phyloP scores from a whole-genome alignment of 2,888 invertebrate genomes.

The Hypomecis punctinalis region DNA sequence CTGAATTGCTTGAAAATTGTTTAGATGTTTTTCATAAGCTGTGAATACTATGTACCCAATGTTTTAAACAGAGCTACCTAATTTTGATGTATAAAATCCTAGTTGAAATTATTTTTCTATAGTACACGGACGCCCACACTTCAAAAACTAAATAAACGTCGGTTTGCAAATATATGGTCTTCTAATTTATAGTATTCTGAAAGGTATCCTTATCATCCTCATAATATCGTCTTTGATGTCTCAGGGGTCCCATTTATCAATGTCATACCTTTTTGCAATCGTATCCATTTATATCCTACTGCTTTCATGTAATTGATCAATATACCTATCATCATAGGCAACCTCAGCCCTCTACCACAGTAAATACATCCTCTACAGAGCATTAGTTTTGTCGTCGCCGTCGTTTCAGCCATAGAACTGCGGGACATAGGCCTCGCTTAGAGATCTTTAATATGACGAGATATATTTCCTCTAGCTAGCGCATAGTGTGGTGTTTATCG shows the following conservation, averaged over 20 bases:
- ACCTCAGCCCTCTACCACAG: too few species aligned
- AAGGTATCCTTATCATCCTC: neutral
- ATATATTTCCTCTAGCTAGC: constrained; percentile 4
- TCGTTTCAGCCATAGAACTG: too few species aligned
- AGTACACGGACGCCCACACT: constrained; percentile 4
- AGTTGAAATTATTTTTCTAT: constrained; percentile 12
- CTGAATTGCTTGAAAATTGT: constrained; percentile 52
- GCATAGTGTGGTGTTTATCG: neutral
- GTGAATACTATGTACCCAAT: constrained; percentile 49
- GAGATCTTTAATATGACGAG: too few species aligned
- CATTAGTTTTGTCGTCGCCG: too few species aligned
- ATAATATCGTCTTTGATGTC: too few species aligned
- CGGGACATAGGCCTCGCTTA: too few species aligned
- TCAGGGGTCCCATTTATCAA: too few species aligned
- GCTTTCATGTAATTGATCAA: too few species aligned
- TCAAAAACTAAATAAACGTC: constrained; percentile 27
- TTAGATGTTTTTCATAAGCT: constrained; percentile 50
- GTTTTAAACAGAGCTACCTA: neutral
- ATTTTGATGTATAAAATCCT: constrained; percentile 1
- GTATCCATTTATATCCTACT: too few species aligned
- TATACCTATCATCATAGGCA: too few species aligned
- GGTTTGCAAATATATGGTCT: constrained; percentile 3
- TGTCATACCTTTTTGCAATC: too few species aligned
- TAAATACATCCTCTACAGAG: too few species aligned
- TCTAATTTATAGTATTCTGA: constrained; percentile 13